Percentiles rank a stretch among this genome's conserved stretches.
These are phyloP conservation scores for Gymnoscelis rufifasciata DNA, from an alignment of 2,888 invertebrate genomes.

Conservation along the genomic window DNA sequence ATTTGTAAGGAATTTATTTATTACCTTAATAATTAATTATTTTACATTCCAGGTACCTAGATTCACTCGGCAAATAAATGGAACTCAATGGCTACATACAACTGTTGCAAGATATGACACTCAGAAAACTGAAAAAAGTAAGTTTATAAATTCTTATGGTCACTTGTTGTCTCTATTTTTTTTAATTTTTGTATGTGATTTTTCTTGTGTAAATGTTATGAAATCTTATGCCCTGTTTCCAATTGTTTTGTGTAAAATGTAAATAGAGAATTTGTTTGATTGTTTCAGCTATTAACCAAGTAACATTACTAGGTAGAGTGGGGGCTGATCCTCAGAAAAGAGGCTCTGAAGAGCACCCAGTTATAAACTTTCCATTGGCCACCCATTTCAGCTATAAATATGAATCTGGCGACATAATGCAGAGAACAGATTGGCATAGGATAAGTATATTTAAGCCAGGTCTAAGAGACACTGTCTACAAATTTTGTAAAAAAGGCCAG, in stretches of 20 bases:
- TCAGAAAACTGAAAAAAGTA: slow-evolving; percentile 67
- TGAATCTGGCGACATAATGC: slow-evolving; percentile 87
- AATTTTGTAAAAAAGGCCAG: slow-evolving; percentile 91
- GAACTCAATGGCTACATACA: slow-evolving; percentile 35
- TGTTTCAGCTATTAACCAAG: slow-evolving; percentile 84
- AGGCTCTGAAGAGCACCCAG: slow-evolving; percentile 89
- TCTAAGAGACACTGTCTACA: slow-evolving; percentile 87
- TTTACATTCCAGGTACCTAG: slow-evolving; percentile 39
- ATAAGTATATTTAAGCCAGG: slow-evolving; percentile 91
- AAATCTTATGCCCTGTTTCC: no score
- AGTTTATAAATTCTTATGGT: no score
- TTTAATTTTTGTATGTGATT: no score
- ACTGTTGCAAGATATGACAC: slow-evolving; percentile 37
- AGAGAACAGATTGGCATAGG: slow-evolving; percentile 95
- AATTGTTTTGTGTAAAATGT: no score
- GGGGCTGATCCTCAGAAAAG: slow-evolving; percentile 93
- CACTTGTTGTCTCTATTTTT: no score
- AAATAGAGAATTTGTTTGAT: no score
- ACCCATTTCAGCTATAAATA: slow-evolving; percentile 92
- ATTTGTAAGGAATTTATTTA: no score
- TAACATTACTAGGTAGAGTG: slow-evolving; percentile 90
- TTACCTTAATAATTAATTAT: no score
- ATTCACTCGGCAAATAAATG: slow-evolving; percentile 30
- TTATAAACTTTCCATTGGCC: slow-evolving; percentile 92
- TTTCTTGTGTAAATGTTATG: no score